Conservation (phyloP, 92 coral and sea anemone species). For the Desmophyllum pertusum region DNA sequence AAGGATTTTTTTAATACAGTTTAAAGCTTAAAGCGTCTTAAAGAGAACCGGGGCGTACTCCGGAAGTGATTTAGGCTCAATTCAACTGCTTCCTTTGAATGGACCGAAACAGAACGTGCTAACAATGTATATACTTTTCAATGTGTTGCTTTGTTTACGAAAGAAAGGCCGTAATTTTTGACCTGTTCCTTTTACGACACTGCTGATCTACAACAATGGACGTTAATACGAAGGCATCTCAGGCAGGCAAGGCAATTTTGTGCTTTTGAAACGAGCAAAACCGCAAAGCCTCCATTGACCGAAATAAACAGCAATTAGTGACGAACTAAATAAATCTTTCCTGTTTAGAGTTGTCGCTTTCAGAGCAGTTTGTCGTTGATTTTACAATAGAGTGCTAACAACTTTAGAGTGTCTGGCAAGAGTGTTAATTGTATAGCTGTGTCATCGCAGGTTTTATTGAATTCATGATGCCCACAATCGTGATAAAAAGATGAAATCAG, state of each 20-base stretch:
- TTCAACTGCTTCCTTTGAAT: constrained; percentile 39
- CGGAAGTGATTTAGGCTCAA: constrained; percentile 31
- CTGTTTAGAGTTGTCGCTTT: constrained; percentile 1
- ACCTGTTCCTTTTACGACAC: constrained; percentile 6
- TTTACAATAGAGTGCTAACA: constrained; percentile 41
- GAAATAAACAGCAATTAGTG: constrained; percentile 17
- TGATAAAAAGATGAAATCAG: neutral
- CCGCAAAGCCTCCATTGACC: constrained; percentile 21
- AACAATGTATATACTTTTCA: constrained; percentile 12
- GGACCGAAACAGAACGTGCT: constrained; percentile 14
- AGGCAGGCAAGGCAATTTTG: constrained; percentile 14
- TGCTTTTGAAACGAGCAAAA: constrained; percentile 21
- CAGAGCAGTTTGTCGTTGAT: constrained; percentile 12
- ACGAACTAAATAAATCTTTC: neutral
- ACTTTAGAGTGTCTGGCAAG: constrained; percentile 35
- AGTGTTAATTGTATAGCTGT: constrained; percentile 57
- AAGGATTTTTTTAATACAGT: neutral
- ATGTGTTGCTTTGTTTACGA: constrained; percentile 25
- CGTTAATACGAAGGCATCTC: neutral
- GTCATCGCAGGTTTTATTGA: constrained; percentile 16
- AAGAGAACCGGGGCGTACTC: constrained; percentile 1
- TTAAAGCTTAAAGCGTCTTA: neutral
- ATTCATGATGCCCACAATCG: neutral
- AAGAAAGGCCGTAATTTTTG: constrained; percentile 9
- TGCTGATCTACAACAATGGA: constrained; percentile 12